Evolutionary conservation across 1,140 invertebrate genomes (phyloP).

Genomic region (Whitmania pigra): DNA sequence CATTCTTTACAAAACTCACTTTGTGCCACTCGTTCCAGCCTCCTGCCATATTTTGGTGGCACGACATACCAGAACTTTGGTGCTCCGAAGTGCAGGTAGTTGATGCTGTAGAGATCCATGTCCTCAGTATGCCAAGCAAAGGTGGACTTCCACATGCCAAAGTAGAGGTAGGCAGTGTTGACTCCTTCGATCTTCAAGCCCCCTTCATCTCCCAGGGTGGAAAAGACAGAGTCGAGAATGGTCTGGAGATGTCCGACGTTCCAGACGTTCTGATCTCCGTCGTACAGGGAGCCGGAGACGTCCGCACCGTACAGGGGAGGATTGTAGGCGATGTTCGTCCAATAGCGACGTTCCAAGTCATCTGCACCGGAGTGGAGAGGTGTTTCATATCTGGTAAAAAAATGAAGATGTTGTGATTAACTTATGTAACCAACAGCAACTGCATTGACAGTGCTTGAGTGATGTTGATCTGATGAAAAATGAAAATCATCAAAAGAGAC

Average conservation of each 20-base stretch:
- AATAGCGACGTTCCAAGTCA: constrained; percentile 91
- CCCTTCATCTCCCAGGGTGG: constrained; percentile 30
- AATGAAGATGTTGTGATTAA: no score
- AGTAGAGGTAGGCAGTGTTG: constrained; percentile 96
- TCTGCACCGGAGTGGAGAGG: constrained; percentile 79
- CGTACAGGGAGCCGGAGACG: constrained; percentile 84
- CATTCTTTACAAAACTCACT: constrained; percentile 36
- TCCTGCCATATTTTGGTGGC: constrained; percentile 77
- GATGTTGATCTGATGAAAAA: no score
- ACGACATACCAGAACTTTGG: constrained; percentile 94
- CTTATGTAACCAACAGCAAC: no score
- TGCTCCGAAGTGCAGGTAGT: constrained; percentile 87
- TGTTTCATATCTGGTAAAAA: constrained; percentile 55
- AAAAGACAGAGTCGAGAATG: constrained; percentile 58
- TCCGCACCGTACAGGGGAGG: constrained; percentile 48
- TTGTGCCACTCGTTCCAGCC: constrained; percentile 77
- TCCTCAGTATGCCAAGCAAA: constrained; percentile 99
- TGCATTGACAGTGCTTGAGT: no score
- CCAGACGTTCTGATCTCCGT: constrained; percentile 62
- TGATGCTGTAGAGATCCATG: constrained; percentile 98
- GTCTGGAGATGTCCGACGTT: constrained; percentile 86
- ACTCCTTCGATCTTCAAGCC: constrained; percentile 81
- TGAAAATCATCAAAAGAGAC: no score
- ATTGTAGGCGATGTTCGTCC: constrained; percentile 56
- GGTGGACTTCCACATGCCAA: constrained; percentile 99